These are phyloP conservation scores for Magallana nippona DNA, from an alignment of 2,888 invertebrate species.

Conservation along the genomic window DNA sequence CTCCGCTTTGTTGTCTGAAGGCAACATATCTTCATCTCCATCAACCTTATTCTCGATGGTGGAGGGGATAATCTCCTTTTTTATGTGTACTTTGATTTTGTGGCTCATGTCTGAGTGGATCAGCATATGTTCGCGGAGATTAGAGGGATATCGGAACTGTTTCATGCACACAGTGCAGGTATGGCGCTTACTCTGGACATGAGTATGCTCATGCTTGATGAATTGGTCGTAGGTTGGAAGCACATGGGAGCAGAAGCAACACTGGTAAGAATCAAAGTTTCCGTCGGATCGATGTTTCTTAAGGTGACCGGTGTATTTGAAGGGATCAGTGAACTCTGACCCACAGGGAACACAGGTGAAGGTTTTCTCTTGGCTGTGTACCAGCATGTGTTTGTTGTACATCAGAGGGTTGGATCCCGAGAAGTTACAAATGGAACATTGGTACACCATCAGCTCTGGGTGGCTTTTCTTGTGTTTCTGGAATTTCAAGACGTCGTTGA, in stretches of 20 bases:
- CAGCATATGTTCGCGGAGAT: slow-evolving; percentile 65
- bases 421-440: slow-evolving; percentile 66
- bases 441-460: slow-evolving; percentile 65
- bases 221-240: slow-evolving; percentile 67
- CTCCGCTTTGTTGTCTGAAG: slow-evolving; percentile 28
- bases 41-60: not conserved
- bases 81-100: slow-evolving; percentile 36
- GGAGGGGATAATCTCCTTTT: slow-evolving; percentile 9
- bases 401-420: slow-evolving; percentile 66
- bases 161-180: slow-evolving; percentile 64
- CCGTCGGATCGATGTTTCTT: slow-evolving; percentile 64
- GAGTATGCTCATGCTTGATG: slow-evolving; percentile 69
- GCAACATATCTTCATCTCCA: not conserved
- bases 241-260: slow-evolving; percentile 68
- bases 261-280: slow-evolving; percentile 59
- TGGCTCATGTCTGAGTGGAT: slow-evolving; percentile 54
- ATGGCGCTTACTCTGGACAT: slow-evolving; percentile 63
- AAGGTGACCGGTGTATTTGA: slow-evolving; percentile 68
- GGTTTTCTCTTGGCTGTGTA: slow-evolving; percentile 58
- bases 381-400: slow-evolving; percentile 67
- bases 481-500: slow-evolving; percentile 58
- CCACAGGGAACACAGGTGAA: slow-evolving; percentile 66
- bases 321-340: slow-evolving; percentile 66
- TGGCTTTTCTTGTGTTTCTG: slow-evolving; percentile 68
- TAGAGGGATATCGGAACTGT: slow-evolving; percentile 63